Percentiles rank a stretch among this genome's conserved stretches.
Evolutionary conservation across 2,888 invertebrate genomes (phyloP).

Genomic region (Minunthozetes semirufus): DNA sequence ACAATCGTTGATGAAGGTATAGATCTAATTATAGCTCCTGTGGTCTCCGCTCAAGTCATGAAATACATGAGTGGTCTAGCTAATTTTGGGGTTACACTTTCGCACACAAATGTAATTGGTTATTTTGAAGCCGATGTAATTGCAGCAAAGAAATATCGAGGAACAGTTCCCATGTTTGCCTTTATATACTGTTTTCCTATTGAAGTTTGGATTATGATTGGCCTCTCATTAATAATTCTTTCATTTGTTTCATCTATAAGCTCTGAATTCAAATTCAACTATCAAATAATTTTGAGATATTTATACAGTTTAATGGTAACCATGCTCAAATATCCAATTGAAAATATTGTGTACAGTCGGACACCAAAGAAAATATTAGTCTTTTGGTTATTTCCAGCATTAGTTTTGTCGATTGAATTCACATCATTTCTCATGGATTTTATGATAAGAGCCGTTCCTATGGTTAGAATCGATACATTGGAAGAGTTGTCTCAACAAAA

Average conservation of each 20-base stretch:
- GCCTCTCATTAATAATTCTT: too few species aligned
- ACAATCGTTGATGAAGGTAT: too few species aligned
- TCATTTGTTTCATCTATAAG: too few species aligned
- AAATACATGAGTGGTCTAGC: neutral
- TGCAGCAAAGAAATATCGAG: neutral
- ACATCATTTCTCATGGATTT: neutral
- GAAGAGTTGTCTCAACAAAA: neutral
- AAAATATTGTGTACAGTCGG: too few species aligned
- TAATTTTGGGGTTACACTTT: neutral
- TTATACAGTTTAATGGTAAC: too few species aligned
- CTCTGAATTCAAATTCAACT: too few species aligned
- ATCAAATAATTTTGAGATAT: too few species aligned
- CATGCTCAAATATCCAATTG: too few species aligned
- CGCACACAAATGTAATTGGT: neutral
- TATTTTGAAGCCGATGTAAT: neutral
- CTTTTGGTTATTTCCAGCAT: neutral
- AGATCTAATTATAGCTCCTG: too few species aligned
- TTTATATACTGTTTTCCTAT: neutral
- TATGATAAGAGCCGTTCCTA: neutral
- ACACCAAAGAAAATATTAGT: too few species aligned
- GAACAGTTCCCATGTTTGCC: neutral
- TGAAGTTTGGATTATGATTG: neutral
- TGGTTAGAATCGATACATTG: neutral
- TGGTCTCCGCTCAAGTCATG: neutral
- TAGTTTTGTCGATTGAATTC: neutral